Evolutionary conservation across 2,888 invertebrate species (phyloP).

Genomic region (Agrenia bidenticulata): DNA sequence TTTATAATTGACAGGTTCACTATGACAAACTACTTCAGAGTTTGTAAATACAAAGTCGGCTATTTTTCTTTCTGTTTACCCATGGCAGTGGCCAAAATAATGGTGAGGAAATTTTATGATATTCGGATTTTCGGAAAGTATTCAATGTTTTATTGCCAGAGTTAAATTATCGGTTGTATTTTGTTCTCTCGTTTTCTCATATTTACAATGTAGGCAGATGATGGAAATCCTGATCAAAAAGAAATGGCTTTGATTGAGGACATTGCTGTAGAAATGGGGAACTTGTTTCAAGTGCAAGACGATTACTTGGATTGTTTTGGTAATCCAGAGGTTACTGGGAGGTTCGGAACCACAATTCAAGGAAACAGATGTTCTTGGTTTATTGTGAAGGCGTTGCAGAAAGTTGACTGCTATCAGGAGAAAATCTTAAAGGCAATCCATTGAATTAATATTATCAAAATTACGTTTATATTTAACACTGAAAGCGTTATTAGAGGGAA

Average conservation of each 20-base stretch:
- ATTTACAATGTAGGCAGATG: not conserved
- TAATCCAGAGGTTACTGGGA: conserved; percentile 80
- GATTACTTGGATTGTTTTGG: conserved; percentile 91
- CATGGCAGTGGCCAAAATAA: not conserved
- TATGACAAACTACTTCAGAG: conserved; percentile 4
- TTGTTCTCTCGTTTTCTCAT: not conserved
- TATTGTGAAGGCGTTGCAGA: conserved; percentile 3
- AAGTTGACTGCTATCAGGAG: conserved; percentile 1
- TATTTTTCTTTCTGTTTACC: not conserved
- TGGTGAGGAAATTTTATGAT: too few species aligned
- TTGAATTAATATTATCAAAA: too few species aligned
- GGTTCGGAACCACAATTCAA: conserved; percentile 85
- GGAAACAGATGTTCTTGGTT: conserved; percentile 55
- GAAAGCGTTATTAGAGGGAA: too few species aligned
- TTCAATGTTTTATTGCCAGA: not conserved
- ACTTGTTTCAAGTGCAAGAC: conserved; percentile 66
- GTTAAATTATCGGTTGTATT: not conserved
- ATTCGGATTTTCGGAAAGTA: too few species aligned
- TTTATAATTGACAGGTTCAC: not conserved
- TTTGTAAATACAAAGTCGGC: conserved; percentile 8
- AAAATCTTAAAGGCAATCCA: not conserved
- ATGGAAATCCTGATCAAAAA: conserved; percentile 5
- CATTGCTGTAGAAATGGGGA: conserved; percentile 1
- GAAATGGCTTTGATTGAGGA: conserved; percentile 16
- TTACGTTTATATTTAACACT: too few species aligned